These are phyloP conservation scores for Nomia melanderi DNA, from an alignment of 1,140 invertebrate species.

Conservation along the genomic window DNA sequence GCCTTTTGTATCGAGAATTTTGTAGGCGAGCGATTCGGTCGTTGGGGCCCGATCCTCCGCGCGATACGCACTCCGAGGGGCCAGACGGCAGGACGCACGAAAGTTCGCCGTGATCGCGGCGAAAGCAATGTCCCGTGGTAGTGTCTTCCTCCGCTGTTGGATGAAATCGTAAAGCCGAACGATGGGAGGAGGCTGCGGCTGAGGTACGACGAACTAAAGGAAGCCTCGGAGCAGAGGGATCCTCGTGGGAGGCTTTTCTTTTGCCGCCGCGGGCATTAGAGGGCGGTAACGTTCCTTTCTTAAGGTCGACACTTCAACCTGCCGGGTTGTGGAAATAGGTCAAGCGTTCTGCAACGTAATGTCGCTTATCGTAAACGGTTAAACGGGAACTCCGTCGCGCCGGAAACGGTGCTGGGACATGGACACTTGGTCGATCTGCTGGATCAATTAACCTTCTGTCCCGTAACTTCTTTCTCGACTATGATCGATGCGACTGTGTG, in stretches of 20 bases:
- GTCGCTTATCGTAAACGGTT: not conserved
- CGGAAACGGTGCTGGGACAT: too few relatives aligned
- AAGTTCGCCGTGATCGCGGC: slow-evolving; percentile 17
- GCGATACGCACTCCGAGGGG: not conserved
- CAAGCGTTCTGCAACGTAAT: not conserved
- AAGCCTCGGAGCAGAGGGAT: not conserved
- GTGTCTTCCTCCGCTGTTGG: not conserved
- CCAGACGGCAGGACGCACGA: not conserved
- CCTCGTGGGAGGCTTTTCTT: slow-evolving; percentile 4
- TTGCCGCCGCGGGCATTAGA: not conserved
- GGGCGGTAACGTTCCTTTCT: slow-evolving; percentile 9
- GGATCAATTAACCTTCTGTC: too few relatives aligned
- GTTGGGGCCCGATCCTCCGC: too few relatives aligned
- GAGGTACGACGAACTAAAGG: not conserved
- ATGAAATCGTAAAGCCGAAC: slow-evolving; percentile 1
- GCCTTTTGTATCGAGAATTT: not conserved
- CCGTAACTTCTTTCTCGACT: too few relatives aligned
- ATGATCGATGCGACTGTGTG: too few relatives aligned
- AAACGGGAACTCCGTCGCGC: not conserved
- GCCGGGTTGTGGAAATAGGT: slow-evolving; percentile 30
- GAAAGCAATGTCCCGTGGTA: slow-evolving; percentile 33
- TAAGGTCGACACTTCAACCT: slow-evolving; percentile 2
- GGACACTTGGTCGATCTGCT: too few relatives aligned
- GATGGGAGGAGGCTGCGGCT: not conserved
- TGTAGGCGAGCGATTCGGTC: not conserved